phyloP scores from a whole-genome alignment of 2,113 vertebrate genomes.

The Carassius gibelio region DNA sequence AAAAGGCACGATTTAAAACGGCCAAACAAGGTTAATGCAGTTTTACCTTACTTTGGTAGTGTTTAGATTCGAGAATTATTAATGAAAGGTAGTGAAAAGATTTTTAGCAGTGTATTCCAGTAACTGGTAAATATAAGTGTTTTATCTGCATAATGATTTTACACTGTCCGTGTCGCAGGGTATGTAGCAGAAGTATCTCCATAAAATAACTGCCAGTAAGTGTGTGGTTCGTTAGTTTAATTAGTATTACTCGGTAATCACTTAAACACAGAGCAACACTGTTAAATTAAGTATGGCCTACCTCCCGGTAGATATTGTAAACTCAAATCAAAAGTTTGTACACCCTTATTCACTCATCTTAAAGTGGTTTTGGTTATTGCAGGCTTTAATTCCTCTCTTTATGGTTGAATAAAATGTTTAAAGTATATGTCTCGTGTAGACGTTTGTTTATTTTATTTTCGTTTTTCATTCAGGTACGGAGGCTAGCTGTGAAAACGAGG shows the following conservation, averaged over 20 bases:
- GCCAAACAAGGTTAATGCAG: no score
- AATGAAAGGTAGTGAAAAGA: not conserved
- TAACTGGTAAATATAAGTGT: no score
- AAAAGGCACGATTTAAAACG: no score
- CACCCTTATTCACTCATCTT: not conserved
- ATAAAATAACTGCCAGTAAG: not conserved
- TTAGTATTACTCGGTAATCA: not conserved
- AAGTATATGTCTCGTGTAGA: not conserved
- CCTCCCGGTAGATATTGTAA: not conserved
- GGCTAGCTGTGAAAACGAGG: constrained; percentile 97
- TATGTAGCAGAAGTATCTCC: no score
- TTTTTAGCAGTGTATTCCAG: not conserved
- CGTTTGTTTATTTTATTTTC: not conserved
- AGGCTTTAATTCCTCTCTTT: not conserved
- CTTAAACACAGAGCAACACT: not conserved
- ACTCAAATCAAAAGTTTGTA: not conserved
- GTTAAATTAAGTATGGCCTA: not conserved
- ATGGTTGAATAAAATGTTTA: not conserved
- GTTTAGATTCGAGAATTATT: not conserved
- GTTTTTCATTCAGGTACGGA: constrained; percentile 81
- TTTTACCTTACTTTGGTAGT: not conserved
- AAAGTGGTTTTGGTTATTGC: not conserved
- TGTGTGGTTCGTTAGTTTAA: not conserved
- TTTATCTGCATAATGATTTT: no score
- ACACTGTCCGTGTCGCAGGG: no score